Evolutionary conservation across 2,888 invertebrate species (phyloP), one percentile per base, ranked within the genome.

Genomic region (Deilephila elpenor): DNA sequence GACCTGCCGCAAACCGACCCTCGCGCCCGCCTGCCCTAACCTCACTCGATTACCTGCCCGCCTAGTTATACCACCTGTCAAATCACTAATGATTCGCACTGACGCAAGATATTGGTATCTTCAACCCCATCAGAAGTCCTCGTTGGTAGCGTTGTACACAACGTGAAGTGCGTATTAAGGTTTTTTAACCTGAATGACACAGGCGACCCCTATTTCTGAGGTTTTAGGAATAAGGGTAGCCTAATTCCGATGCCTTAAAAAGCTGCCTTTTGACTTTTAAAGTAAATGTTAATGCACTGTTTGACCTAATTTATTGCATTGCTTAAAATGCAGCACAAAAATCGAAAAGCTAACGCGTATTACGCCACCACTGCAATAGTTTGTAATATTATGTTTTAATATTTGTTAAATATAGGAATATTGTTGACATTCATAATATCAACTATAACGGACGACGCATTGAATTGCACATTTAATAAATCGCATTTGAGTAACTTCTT

Each of bases 1-100:
- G 90, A 90, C 91, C 90, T 88, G 90, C 91, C 89, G 89, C 90
- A 89, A 88, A 83, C 85, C 85, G 83, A 86, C 84, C 86, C 86
- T 86, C 82, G 84, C 88, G 85, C 83, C 84, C 81, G 80, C 84
- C 82, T 79, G 82, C 85, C 87, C 88, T 91, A 92, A 93, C 91
- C 91, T 91, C 89, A 90, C 89, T 90, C 83, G 85, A 84, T 86
- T 85, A 86, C 85, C 88, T 86, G 85, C 82, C 83, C 83, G 86
- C 85, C 78, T 78, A 82, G 74, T 83, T 82, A 80, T 80, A 80
- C 86, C 86, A 88, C 85, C 88, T 90, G 87, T 87, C 89, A 88
- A 87, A 85, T 85, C 81, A 70, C 20, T 61, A 73, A 71, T 62
- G 61, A 25, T 34, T 34, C 56, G 25, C 37, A 71, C 25, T 73